A percentile compares a stretch with the other conserved stretches of the same genome.
Evolutionary conservation across 2,888 invertebrate species (phyloP).

Genomic region (Rhamnusium bicolor): DNA sequence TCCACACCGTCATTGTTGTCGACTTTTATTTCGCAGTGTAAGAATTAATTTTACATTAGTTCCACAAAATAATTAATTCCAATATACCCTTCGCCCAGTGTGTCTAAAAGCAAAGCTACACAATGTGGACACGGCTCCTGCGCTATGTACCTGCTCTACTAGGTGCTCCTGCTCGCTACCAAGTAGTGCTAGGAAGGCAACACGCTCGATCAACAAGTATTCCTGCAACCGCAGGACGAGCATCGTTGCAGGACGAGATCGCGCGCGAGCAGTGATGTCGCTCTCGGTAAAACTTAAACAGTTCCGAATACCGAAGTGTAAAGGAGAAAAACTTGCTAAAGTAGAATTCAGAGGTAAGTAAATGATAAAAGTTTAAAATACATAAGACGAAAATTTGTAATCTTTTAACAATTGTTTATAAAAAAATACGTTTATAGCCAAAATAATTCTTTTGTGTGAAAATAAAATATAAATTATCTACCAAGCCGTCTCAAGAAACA

Average conservation of each 20-base stretch:
- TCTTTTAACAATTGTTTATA: no score
- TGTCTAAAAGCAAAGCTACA: not conserved
- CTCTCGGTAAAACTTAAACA: conserved; percentile 79
- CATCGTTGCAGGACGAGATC: conserved; percentile 47
- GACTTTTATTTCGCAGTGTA: no score
- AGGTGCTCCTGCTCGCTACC: conserved; percentile 54
- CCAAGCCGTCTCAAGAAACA: no score
- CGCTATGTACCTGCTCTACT: conserved; percentile 55
- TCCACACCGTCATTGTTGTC: no score
- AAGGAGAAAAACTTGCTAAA: conserved; percentile 79
- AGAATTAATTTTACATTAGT: no score
- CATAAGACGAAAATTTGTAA: no score
- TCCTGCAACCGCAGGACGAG: conserved; percentile 51
- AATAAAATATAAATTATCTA: no score
- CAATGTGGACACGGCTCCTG: conserved; percentile 38
- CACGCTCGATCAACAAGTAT: conserved; percentile 66
- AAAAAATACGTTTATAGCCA: no score
- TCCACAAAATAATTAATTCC: not conserved
- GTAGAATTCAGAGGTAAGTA: conserved; percentile 85
- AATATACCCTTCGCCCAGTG: not conserved
- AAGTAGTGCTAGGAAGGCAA: conserved; percentile 53
- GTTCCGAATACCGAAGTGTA: conserved; percentile 80
- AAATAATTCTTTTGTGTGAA: no score
- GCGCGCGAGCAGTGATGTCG: conserved; percentile 73
- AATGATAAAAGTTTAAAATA: no score